Evolutionary conservation across 1,140 invertebrate genomes (phyloP).

Genomic region (Zaprionus lachaisei): DNA sequence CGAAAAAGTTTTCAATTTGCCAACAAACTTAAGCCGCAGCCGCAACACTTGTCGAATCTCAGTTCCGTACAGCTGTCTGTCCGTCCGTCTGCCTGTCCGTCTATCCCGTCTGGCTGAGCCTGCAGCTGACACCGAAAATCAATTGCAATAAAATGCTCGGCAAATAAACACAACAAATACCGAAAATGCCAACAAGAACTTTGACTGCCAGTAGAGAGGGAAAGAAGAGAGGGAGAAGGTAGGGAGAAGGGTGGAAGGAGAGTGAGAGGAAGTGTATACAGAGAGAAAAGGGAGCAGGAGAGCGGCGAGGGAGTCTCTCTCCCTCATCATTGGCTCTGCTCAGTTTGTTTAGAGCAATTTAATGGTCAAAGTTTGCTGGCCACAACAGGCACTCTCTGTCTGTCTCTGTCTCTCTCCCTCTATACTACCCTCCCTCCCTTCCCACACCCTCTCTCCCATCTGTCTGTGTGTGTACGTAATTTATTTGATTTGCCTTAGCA

Average conservation of each 20-base stretch:
- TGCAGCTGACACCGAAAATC: constrained; percentile 80
- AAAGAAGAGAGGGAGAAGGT: background rate
- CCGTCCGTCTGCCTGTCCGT: constrained; percentile 2
- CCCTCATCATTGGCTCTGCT: constrained; percentile 57
- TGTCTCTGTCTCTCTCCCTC: background rate
- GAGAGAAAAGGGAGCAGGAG: background rate
- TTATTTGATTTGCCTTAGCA: constrained; percentile 72
- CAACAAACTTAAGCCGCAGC: constrained; percentile 79
- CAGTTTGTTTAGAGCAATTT: constrained; percentile 70
- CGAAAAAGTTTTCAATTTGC: constrained; percentile 78
- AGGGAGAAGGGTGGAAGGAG: background rate
- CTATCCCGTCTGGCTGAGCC: constrained; percentile 37
- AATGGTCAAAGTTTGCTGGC: constrained; percentile 71
- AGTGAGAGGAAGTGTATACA: too few species aligned
- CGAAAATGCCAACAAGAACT: constrained; percentile 17
- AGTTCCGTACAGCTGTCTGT: constrained; percentile 28
- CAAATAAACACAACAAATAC: constrained; percentile 58
- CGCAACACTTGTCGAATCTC: constrained; percentile 63
- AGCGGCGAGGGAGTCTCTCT: background rate
- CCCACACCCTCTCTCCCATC: background rate
- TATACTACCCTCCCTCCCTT: background rate
- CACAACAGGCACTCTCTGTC: constrained; percentile 25
- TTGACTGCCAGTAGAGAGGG: background rate
- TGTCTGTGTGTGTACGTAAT: constrained; percentile 58
- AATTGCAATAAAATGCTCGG: constrained; percentile 73